Evolutionary conservation across 1,140 invertebrate species (phyloP), one percentile per base, ranked within the genome.

Genomic region (Meloidogyne exigua): DNA sequence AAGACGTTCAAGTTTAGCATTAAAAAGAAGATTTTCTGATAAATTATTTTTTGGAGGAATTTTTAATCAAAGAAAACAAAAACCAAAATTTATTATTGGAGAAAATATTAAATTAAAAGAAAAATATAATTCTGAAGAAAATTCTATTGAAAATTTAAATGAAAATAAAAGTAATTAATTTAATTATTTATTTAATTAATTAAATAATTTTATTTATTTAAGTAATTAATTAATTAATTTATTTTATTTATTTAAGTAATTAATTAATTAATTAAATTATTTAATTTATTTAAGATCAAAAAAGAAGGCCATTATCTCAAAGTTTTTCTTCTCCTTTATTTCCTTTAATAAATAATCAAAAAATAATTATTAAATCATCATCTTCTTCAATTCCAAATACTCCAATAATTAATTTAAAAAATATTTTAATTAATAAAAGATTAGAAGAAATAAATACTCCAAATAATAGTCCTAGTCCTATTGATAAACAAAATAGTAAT

Each of bases 11-110:
- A 28, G n/a, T 42, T 28, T 23, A 13, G 39, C 21, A 49, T 28
- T 57, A 23, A 42, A 68, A 10, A 28, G 76, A 63, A 70, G 49
- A 26, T 77, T 69, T 26, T 73, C 72, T 36, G 72, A 42, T n/a
- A 73, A 73, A 64, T 36, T 73, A 65, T 36, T 73, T 25, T 57
- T 57, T 57, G 72, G 25, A 13, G 3, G 25, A 21, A 64, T 73
- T 64, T 62, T 63, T 26, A 64, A 32, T 36, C 15, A 32, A 42
- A 57, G 21, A 64, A 65, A 21, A 64, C 32, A 18, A 65, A 64
- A 32, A 42, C 28, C 23, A n/a, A 36, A 28, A 36, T 65, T 18
- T 62, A 28, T 28, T 39, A 21, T 62, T 64, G 72, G 72, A 23
- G 49, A 18, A 25, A 28, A 71, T 57, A 49, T 23, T 26, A 39